These are phyloP conservation scores for Tetrax tetrax DNA, from an alignment of 2,113 vertebrate species.

Conservation along the genomic window DNA sequence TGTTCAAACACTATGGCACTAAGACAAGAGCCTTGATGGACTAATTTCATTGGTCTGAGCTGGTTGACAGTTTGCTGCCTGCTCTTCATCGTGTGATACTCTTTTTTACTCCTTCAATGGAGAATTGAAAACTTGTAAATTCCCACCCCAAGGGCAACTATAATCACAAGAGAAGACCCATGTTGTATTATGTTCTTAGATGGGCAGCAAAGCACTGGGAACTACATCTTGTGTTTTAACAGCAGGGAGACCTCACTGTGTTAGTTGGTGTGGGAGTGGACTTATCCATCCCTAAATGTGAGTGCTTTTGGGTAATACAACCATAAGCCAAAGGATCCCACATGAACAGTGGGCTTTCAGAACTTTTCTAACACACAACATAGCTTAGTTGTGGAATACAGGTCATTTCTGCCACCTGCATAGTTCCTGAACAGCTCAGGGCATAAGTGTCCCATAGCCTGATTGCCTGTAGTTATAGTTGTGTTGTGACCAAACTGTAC, in stretches of 20 bases:
- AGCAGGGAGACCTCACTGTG: neutral
- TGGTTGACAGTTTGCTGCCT: neutral
- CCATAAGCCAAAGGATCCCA: neutral
- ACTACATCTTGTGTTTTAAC: neutral
- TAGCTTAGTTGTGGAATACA: neutral
- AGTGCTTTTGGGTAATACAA: neutral
- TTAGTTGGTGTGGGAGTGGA: neutral
- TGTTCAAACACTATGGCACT: neutral
- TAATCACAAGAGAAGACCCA: neutral
- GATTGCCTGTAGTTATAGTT: neutral
- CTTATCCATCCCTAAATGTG: neutral
- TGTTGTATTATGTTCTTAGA: neutral
- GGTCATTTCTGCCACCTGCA: neutral
- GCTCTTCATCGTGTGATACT: neutral
- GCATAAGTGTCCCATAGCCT: neutral
- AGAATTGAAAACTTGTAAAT: neutral
- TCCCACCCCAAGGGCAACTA: neutral
- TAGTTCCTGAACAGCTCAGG: neutral
- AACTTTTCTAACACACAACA: accelerated
- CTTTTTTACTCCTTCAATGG: neutral
- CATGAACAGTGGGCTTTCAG: neutral
- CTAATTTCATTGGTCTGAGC: neutral
- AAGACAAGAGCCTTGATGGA: neutral
- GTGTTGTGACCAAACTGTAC: neutral
- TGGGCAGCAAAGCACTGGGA: neutral